Evolutionary conservation across 1,140 invertebrate species (phyloP).

Genomic region (Trachymyrmex septentrionalis): DNA sequence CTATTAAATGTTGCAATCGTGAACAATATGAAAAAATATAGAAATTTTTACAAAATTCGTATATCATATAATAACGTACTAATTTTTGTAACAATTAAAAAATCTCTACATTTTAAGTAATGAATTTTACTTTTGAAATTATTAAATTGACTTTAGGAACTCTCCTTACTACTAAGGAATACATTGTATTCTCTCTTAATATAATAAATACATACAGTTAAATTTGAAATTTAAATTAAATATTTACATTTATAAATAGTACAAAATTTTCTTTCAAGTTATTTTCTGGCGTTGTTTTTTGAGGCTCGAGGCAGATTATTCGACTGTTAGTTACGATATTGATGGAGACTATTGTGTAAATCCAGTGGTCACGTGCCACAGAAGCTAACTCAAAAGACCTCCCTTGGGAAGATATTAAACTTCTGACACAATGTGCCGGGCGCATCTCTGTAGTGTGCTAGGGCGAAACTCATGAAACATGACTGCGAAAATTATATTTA

Average conservation of each 20-base stretch:
- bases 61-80: neutral
- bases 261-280: constrained; percentile 28
- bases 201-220: neutral
- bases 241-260: neutral
- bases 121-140: neutral
- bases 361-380: constrained; percentile 81
- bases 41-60: too few relatives aligned
- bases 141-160: neutral
- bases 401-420: constrained; percentile 83
- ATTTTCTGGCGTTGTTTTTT: neutral
- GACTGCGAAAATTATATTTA: constrained; percentile 55
- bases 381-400: constrained; percentile 73
- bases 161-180: neutral
- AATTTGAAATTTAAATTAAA: constrained; percentile 28
- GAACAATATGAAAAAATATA: too few relatives aligned
- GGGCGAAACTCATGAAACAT: constrained; percentile 39
- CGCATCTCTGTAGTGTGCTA: neutral
- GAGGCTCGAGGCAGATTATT: constrained; percentile 23
- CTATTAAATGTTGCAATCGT: too few relatives aligned
- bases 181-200: neutral
- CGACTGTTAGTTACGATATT: constrained; percentile 61
- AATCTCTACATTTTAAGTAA: neutral
- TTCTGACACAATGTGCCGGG: constrained; percentile 65
- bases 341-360: constrained; percentile 81
- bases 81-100: constrained; percentile 1